Conservation (phyloP, 2,888 invertebrate genomes). For the Chrysolina americana region DNA sequence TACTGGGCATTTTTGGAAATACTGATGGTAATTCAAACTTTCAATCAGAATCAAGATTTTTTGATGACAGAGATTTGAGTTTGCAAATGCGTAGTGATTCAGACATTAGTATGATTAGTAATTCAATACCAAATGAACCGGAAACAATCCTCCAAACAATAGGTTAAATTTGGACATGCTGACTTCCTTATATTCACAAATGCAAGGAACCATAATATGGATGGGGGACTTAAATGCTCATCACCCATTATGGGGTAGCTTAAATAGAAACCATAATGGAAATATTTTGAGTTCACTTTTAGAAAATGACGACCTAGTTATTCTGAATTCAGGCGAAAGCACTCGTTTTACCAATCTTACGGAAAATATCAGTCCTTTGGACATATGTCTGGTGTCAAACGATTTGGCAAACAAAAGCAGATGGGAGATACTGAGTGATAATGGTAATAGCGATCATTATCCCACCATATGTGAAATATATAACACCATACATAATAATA, state of each 20-base stretch:
- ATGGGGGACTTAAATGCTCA: neutral
- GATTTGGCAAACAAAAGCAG: neutral
- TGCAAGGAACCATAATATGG: neutral
- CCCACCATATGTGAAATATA: neutral
- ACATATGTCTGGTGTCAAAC: neutral
- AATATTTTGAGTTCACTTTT: neutral
- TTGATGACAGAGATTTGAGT: no score
- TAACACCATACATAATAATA: neutral
- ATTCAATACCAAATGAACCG: no score
- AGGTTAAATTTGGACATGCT: neutral
- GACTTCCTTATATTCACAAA: neutral
- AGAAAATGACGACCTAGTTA: neutral
- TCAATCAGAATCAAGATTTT: no score
- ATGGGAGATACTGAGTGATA: neutral
- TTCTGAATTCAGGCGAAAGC: neutral
- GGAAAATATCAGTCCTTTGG: neutral
- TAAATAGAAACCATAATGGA: neutral
- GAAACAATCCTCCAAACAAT: neutral
- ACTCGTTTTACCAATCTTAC: neutral
- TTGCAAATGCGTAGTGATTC: no score
- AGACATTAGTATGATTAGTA: no score
- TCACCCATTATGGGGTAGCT: neutral
- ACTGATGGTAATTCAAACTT: no score
- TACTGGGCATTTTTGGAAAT: no score
- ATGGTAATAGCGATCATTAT: neutral